Base-by-base conservation (phyloP, 1,140 invertebrate species). In the Drosophila auraria region DNA sequence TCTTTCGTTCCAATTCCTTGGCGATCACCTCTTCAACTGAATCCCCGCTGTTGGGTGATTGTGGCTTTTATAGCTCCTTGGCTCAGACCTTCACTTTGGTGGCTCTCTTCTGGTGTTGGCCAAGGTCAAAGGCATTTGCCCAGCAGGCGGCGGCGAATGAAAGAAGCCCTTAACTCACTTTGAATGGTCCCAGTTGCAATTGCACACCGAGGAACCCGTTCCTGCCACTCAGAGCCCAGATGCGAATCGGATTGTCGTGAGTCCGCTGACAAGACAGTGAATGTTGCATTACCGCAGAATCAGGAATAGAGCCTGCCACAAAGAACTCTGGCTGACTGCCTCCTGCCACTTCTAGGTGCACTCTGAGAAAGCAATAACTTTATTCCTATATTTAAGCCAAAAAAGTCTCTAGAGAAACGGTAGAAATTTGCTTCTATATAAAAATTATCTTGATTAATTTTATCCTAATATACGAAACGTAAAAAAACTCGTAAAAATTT, bases 111-210 rank as follows among this genome's bases (percentile, higher is more conserved):
- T 38, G 53, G 53, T n/a, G 36, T 30, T 69, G 23, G 49, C 71
- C 76, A 80, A 87, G 83, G 83, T 87, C 83, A 87, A 73, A 83
- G 77, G 80, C 77, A 72, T 83, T 77, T 63, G 75, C 53, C 53
- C 44, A 25, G 45, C 38, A 60, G 45, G 38, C 51, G 68, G 68
- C 70, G 70, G 70, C 69, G 69, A 77, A 76, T 76, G 58, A 87
- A 87, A 87, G 83, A 70, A 83, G 45, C 77, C 66, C 64, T 80
- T 87, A 87, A 87, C 80, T 87, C 72, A 78, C 63, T 82, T 74
- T 80, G 80, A 80, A 76, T 71, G 72, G 44, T 27, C 40, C 36
- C 65, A 73, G 61, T 63, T 77, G 70, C 76, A 80, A 81, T 69
- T 82, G 80, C 80, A 79, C 62, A 59, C 70, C 20, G 30, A n/a